Conservation (phyloP, 2,888 invertebrate genomes). For the Noctuana brunneofusca region DNA sequence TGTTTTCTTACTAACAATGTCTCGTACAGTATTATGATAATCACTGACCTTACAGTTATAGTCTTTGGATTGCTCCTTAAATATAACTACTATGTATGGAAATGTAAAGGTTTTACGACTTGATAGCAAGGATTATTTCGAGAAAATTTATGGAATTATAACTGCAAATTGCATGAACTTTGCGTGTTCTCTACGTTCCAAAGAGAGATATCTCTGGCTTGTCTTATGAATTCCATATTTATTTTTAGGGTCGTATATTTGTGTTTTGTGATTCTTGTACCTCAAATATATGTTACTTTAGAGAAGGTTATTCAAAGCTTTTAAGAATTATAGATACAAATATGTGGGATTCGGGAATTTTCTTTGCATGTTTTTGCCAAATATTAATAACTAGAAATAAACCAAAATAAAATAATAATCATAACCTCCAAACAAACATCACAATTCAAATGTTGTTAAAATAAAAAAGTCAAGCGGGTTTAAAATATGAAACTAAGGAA, state of each 20-base stretch:
- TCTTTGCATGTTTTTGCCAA: no score
- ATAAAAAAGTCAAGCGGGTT: no score
- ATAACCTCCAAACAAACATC: no score
- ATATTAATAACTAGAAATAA: no score
- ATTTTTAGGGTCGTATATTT: neutral
- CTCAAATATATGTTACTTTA: neutral
- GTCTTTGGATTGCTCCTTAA: neutral
- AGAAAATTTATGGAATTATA: constrained; percentile 1
- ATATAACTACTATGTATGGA: neutral
- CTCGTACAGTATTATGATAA: constrained; percentile 1
- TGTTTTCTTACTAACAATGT: constrained; percentile 8
- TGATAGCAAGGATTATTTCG: neutral
- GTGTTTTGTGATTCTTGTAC: neutral
- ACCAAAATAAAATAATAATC: no score
- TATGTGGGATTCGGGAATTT: no score
- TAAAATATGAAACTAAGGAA: no score
- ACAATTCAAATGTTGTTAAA: no score
- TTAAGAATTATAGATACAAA: neutral
- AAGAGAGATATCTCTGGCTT: constrained; percentile 21
- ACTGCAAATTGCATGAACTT: constrained; percentile 15
- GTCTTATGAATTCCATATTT: constrained; percentile 11
- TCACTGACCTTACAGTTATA: constrained; percentile 10
- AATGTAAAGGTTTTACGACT: neutral
- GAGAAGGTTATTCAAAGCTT: neutral
- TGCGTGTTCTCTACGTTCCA: constrained; percentile 18